Conservation (phyloP, 2,888 invertebrate species). For the Cyclophora albipunctata region DNA sequence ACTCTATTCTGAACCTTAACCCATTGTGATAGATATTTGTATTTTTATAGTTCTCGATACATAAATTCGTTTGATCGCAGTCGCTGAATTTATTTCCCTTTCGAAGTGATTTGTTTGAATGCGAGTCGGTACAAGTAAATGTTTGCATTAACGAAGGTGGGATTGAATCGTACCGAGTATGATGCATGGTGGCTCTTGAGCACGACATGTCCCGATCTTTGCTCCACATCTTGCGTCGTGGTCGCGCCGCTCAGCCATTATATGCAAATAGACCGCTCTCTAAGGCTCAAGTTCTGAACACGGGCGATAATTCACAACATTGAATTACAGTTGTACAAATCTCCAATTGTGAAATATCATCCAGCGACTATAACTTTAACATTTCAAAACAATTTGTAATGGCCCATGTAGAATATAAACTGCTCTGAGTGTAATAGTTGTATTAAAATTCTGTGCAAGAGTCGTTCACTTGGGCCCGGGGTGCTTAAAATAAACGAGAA, state of each 20-base stretch:
- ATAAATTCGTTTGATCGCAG: too few relatives aligned
- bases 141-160: constrained; percentile 25
- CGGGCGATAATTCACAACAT: constrained; percentile 36
- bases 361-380: constrained; percentile 17
- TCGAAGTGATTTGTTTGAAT: constrained; percentile 33
- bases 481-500: constrained; percentile 46
- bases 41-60: too few relatives aligned
- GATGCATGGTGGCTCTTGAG: constrained; percentile 43
- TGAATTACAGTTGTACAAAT: constrained; percentile 20
- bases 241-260: constrained; percentile 56
- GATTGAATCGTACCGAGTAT: constrained; percentile 44
- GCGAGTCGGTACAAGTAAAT: constrained; percentile 25
- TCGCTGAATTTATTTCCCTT: constrained; percentile 22
- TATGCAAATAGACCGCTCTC: constrained; percentile 59
- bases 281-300: constrained; percentile 39
- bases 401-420: constrained; percentile 10
- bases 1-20: not conserved
- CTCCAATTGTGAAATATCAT: constrained; percentile 18
- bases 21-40: too few relatives aligned
- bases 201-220: constrained; percentile 46
- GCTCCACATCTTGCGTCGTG: constrained; percentile 63
- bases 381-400: constrained; percentile 16
- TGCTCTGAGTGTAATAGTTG: constrained; percentile 7
- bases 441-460: constrained; percentile 13
- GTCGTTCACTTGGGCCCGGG: constrained; percentile 34